Conservation (phyloP, 1,140 invertebrate genomes). For the Drosophila parvula region DNA sequence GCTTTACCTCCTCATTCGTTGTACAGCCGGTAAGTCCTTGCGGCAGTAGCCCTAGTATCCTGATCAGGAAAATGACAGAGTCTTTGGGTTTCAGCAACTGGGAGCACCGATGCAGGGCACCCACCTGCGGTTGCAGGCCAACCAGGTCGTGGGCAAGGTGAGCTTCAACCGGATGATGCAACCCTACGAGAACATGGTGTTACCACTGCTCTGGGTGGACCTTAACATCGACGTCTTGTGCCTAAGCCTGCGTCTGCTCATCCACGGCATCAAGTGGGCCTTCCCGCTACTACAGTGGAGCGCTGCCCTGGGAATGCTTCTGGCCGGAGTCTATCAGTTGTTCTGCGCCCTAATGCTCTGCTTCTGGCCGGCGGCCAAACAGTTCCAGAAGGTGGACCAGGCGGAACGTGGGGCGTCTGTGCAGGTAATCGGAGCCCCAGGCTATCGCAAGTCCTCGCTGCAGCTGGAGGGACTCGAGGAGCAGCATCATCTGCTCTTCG, state of each 20-base stretch:
- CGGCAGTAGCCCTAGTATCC: neutral
- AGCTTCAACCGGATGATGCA: slow-evolving; percentile 85
- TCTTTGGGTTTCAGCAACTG: slow-evolving; percentile 83
- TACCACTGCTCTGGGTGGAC: slow-evolving; percentile 89
- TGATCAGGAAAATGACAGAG: neutral
- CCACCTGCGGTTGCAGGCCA: slow-evolving; percentile 88
- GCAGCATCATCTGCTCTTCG: slow-evolving; percentile 45
- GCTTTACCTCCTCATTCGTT: slow-evolving; percentile 74
- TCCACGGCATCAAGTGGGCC: slow-evolving; percentile 73
- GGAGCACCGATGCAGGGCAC: slow-evolving; percentile 86
- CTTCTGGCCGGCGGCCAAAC: slow-evolving; percentile 52
- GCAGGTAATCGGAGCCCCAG: slow-evolving; percentile 8
- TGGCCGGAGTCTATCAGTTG: slow-evolving; percentile 82
- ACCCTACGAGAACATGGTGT: slow-evolving; percentile 86
- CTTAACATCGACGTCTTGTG: slow-evolving; percentile 84
- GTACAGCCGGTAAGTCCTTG: slow-evolving; percentile 86
- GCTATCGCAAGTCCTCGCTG: slow-evolving; percentile 34
- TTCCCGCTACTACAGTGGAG: slow-evolving; percentile 78
- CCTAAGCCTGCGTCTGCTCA: slow-evolving; percentile 58
- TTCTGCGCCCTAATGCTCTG: slow-evolving; percentile 76
- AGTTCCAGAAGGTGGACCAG: slow-evolving; percentile 48
- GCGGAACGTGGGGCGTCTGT: slow-evolving; percentile 29
- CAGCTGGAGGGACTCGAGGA: slow-evolving; percentile 40
- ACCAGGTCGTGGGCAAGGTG: slow-evolving; percentile 87
- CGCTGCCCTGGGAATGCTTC: slow-evolving; percentile 75